phyloP scores from a whole-genome alignment of 2,797 vertebrate genomes.

The Picus viridis region DNA sequence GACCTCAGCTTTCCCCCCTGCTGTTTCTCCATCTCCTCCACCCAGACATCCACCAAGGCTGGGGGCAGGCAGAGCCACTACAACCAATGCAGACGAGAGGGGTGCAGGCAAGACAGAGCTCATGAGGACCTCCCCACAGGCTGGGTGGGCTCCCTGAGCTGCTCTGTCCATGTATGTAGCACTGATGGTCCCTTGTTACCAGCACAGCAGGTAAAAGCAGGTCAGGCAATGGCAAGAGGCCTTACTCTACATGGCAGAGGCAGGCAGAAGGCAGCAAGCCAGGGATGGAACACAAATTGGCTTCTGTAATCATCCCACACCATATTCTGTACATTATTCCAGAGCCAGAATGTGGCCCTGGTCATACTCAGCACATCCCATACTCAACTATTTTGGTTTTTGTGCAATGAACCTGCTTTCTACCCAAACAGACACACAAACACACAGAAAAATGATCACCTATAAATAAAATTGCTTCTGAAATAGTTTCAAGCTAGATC shows the following conservation, averaged over 20 bases:
- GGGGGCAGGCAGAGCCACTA: background rate
- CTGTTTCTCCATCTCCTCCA: background rate
- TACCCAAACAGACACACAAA: background rate
- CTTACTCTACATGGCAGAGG: background rate
- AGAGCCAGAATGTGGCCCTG: rapidly evolving
- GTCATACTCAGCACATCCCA: rapidly evolving
- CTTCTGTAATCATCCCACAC: background rate
- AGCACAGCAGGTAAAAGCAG: background rate
- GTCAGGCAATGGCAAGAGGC: background rate
- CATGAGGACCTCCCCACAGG: background rate
- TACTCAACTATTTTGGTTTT: rapidly evolving
- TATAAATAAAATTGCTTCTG: background rate
- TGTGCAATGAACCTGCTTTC: background rate
- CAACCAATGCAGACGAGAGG: rapidly evolving
- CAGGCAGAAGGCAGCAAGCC: background rate
- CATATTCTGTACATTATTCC: rapidly evolving
- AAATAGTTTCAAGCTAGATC: background rate
- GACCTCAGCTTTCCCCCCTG: background rate
- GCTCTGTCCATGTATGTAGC: background rate
- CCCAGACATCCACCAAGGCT: background rate
- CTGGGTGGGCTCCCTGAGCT: background rate
- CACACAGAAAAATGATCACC: background rate
- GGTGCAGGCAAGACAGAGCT: background rate
- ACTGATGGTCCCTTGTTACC: background rate
- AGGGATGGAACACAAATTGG: rapidly evolving